Evolutionary conservation across 2,888 invertebrate genomes (phyloP).

Genomic region (Drosophila subquinaria): DNA sequence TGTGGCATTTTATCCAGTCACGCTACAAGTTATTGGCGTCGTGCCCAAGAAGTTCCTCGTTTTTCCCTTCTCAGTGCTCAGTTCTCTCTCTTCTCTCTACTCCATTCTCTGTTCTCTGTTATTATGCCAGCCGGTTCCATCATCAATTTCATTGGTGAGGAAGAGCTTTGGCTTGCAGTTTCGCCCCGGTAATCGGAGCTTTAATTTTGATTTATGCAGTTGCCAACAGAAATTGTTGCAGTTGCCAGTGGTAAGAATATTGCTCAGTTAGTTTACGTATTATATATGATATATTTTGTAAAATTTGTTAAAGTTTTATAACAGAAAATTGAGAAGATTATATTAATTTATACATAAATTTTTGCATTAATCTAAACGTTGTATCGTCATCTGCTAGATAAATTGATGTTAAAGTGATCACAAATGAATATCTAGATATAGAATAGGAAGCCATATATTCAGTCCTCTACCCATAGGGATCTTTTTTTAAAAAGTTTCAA

Average conservation of each 20-base stretch:
- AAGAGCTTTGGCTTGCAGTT: slow-evolving; percentile 60
- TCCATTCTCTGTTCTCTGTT: slow-evolving; percentile 63
- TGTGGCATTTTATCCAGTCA: slow-evolving; percentile 78
- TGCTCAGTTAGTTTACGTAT: not conserved
- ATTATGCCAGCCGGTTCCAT: slow-evolving; percentile 78
- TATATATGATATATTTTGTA: not conserved
- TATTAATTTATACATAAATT: too few species aligned
- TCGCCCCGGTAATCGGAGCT: slow-evolving; percentile 63
- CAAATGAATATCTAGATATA: too few species aligned
- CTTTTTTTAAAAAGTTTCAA: not conserved
- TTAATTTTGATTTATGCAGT: slow-evolving; percentile 72
- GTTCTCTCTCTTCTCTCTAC: slow-evolving; percentile 64
- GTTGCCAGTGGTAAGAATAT: slow-evolving; percentile 8
- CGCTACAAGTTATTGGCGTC: slow-evolving; percentile 80
- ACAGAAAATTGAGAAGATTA: not conserved
- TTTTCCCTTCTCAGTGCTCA: slow-evolving; percentile 43
- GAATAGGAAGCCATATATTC: not conserved
- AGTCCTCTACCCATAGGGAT: not conserved
- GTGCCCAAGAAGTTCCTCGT: slow-evolving; percentile 48
- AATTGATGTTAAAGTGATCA: too few species aligned
- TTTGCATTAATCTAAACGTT: too few species aligned
- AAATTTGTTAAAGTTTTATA: too few species aligned
- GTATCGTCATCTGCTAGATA: too few species aligned
- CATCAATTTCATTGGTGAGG: slow-evolving; percentile 52
- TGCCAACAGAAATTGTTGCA: slow-evolving; percentile 59